Conservation (phyloP, 2,888 invertebrate genomes). For the Hirtodrosophila duncani region DNA sequence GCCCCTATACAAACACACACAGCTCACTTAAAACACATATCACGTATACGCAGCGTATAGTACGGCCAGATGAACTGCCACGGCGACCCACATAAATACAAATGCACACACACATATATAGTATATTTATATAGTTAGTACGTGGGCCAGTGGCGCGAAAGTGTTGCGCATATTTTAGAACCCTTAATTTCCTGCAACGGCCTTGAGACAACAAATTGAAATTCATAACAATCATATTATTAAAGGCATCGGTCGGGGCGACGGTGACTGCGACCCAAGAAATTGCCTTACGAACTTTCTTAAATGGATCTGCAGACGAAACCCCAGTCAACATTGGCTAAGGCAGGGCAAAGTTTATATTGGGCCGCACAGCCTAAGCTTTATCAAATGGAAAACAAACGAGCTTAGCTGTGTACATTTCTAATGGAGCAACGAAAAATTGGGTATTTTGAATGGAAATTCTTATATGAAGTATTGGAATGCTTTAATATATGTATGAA, state of each 20-base stretch:
- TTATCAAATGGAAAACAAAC: conserved; percentile 25
- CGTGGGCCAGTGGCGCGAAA: conserved; percentile 41
- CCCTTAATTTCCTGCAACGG: conserved; percentile 59
- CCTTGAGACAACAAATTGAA: conserved; percentile 63
- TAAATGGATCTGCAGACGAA: conserved; percentile 11
- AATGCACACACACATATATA: conserved; percentile 6
- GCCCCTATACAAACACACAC: too few relatives aligned
- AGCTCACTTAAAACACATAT: conserved; percentile 53
- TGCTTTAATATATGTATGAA: too few relatives aligned
- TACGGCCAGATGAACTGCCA: conserved; percentile 13
- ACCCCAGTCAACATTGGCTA: too few relatives aligned
- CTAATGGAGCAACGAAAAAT: background rate
- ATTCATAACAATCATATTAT: conserved; percentile 55
- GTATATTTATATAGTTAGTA: too few relatives aligned
- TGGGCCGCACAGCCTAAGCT: too few relatives aligned
- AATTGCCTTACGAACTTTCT: conserved; percentile 27
- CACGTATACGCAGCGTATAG: conserved; percentile 56
- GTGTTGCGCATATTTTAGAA: conserved; percentile 56
- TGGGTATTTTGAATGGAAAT: too few relatives aligned
- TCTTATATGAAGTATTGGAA: too few relatives aligned
- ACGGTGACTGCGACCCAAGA: conserved; percentile 12
- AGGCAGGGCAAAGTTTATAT: too few relatives aligned
- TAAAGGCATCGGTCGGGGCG: too few relatives aligned
- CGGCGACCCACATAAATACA: background rate
- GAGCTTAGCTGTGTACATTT: conserved; percentile 20